Percentiles rank a stretch among this genome's conserved stretches.
phyloP scores from a whole-genome alignment of 2,113 vertebrate species.

The Thomomys bottae region DNA sequence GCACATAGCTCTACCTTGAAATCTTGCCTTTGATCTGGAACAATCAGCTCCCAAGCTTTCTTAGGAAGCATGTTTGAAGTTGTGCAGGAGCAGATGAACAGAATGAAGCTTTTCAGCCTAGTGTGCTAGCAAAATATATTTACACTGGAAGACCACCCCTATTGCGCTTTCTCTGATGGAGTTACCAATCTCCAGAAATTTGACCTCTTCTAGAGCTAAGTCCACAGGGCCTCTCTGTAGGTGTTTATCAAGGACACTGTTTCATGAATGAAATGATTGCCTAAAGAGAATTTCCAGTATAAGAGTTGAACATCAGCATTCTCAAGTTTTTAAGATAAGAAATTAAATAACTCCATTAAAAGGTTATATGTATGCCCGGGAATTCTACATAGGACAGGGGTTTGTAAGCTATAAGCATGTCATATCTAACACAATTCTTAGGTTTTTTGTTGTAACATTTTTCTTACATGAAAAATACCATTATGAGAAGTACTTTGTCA shows the following conservation, averaged over 20 bases:
- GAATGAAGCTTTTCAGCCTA: slow-evolving; percentile 37
- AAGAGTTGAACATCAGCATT: slow-evolving; percentile 36
- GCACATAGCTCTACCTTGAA: slow-evolving; percentile 44
- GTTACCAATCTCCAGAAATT: background rate
- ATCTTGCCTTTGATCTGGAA: slow-evolving; percentile 65
- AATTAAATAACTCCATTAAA: slow-evolving; percentile 18
- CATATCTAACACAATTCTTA: background rate
- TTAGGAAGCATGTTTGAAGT: slow-evolving; percentile 38
- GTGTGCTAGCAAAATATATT: background rate
- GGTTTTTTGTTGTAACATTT: background rate
- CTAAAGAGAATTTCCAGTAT: background rate
- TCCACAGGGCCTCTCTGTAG: background rate
- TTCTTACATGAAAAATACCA: background rate
- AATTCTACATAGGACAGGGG: background rate
- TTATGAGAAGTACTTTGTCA: slow-evolving; percentile 38
- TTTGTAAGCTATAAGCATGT: background rate
- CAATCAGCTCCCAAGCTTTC: slow-evolving; percentile 46
- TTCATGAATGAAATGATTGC: slow-evolving; percentile 56
- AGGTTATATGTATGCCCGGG: background rate
- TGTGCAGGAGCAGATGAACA: background rate
- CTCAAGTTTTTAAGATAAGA: background rate
- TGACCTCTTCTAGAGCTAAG: slow-evolving; percentile 30
- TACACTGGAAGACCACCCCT: background rate
- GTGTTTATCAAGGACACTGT: slow-evolving; percentile 13
- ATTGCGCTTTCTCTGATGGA: background rate